A percentile compares a stretch with the other conserved stretches of the same genome.
These are phyloP conservation scores for Peromyscus maniculatus DNA, from an alignment of 2,113 vertebrate genomes.

Conservation along the genomic window DNA sequence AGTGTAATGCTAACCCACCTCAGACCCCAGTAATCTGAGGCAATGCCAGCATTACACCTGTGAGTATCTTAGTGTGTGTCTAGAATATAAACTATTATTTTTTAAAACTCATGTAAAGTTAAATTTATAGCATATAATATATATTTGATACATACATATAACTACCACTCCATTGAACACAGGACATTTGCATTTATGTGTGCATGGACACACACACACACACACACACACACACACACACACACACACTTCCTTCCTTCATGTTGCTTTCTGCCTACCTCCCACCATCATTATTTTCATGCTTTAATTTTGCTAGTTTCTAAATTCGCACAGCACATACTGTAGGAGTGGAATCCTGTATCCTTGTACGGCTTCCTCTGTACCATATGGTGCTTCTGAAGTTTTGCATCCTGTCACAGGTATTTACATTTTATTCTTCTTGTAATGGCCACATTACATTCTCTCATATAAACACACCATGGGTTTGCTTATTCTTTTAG, in stretches of 20 bases:
- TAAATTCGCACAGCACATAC: background rate
- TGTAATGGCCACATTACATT: background rate
- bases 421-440: background rate
- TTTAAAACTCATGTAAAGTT: background rate
- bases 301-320: background rate
- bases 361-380: background rate
- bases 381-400: background rate
- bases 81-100: background rate
- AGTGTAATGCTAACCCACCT: background rate
- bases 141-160: background rate
- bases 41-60: background rate
- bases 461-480: background rate
- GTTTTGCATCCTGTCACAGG: background rate
- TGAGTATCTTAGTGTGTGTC: conserved; percentile 12
- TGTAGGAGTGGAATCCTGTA: background rate
- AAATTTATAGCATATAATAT: background rate
- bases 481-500: background rate
- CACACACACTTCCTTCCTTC: background rate
- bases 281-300: background rate
- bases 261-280: background rate
- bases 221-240: too few species aligned
- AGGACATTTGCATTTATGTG: background rate
- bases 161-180: background rate
- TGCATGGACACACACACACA: background rate
- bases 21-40: background rate